A percentile compares a stretch with the other conserved stretches of the same genome.
Evolutionary conservation across 1,140 invertebrate species (phyloP).

Genomic region (Tetragonula clypearis): DNA sequence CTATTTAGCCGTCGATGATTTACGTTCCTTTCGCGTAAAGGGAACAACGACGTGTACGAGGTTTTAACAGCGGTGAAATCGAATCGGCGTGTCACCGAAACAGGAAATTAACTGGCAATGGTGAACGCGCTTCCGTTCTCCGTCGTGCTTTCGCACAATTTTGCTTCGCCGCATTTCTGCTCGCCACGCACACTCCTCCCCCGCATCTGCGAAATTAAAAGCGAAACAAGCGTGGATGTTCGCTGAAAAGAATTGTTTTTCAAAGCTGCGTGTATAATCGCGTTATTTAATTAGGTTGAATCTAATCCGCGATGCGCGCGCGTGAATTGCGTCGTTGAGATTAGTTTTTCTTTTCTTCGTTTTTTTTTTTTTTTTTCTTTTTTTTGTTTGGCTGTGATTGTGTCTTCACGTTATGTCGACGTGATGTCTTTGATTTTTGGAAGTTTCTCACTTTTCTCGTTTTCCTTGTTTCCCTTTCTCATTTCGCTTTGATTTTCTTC

Average conservation of each 20-base stretch:
- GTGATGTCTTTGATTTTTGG: no score
- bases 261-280: not conserved
- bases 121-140: not conserved
- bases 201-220: not conserved
- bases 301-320: not conserved
- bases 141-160: not conserved
- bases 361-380: no score
- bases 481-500: no score
- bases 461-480: no score
- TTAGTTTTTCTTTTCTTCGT: not conserved
- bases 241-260: not conserved
- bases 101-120: slow-evolving; percentile 16
- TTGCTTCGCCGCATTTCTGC: not conserved
- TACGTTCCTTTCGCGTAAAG: not conserved
- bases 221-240: not conserved
- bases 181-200: not conserved
- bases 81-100: not conserved
- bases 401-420: no score
- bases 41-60: not conserved
- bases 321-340: not conserved
- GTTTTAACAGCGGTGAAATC: not conserved
- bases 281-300: not conserved
- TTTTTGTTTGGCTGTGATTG: no score
- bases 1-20: slow-evolving; percentile 6
- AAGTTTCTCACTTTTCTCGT: no score